Base-by-base conservation (phyloP, 1,140 invertebrate species). In the Sinella curviseta region DNA sequence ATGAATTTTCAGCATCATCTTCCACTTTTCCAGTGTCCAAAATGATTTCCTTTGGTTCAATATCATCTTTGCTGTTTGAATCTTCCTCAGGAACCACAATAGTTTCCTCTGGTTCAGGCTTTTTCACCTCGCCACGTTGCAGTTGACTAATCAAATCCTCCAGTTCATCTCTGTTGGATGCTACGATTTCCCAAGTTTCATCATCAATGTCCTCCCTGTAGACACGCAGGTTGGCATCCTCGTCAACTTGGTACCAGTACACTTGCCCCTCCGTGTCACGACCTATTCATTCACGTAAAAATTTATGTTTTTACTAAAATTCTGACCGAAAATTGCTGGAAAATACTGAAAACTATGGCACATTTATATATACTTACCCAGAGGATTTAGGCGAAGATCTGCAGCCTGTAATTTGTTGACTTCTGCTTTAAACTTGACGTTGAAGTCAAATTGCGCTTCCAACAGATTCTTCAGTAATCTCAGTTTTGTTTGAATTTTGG, bases 151-250 rank as follows among this genome's bases (percentile, higher is more conserved):
- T 94, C 12, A 96, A 88, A 84, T 90, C 89, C 26, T 92, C 91
- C 79, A 96, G 87, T 82, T 93, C 92, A 81, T 93, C 92, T 75
- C 93, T 87, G 85, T 35, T 84, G 17, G 78, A 94, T 80, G 95
- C 96, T 81, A 98, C 92, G 54, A 98, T 88, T 85, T 94, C 92
- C 96, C 96, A 99, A 24, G 94, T 95, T 86, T 98, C 95, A 85
- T 98, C 96, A 88, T 98, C 97, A 77, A 94, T 91, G 86, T 98
- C 95, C 89, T 99, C 97, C 85, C 92, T 92, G 86, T 97, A 99
- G 30, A 99, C 91, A 81, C 95, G 90, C 57, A 99, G 89, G 88
- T 98, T 97, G 83, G 88, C 92, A 77, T 94, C 92, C 82, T 92
- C 90, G 86, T 99, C 97, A 79, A 95, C 89, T 84, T 97, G 94